A percentile compares a stretch with the other conserved stretches of the same genome.
phyloP scores from a whole-genome alignment of 53 echinoderm and acorn worm species.

The Luidia sarsii region DNA sequence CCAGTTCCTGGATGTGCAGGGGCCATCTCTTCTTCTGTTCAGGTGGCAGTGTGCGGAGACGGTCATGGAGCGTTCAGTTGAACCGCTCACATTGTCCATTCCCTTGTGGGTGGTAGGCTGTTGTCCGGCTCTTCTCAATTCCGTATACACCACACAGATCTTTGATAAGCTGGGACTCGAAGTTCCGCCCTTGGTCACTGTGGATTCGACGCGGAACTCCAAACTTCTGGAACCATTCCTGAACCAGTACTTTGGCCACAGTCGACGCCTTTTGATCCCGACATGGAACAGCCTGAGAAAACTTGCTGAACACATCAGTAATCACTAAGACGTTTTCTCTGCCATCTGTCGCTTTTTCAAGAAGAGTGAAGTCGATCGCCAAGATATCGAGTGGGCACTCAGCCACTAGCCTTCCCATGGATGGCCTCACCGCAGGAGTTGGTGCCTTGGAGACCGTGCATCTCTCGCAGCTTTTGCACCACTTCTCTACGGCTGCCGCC shows the following conservation, averaged over 20 bases:
- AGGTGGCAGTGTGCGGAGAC: constrained; percentile 5
- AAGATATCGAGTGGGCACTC: constrained; percentile 29
- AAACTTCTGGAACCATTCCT: neutral
- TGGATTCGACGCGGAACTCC: constrained; percentile 4
- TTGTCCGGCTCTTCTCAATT: too few relatives aligned
- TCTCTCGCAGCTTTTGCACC: constrained; percentile 39
- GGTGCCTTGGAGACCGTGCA: constrained; percentile 30
- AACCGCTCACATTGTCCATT: too few relatives aligned
- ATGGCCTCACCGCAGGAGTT: neutral
- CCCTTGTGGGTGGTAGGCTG: too few relatives aligned
- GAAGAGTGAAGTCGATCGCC: constrained; percentile 50
- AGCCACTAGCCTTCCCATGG: constrained; percentile 39
- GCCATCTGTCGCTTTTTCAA: constrained; percentile 26
- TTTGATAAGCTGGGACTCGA: neutral
- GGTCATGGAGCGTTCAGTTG: constrained; percentile 3
- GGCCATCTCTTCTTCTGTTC: neutral
- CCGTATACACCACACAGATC: constrained; percentile 5
- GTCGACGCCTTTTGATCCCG: constrained; percentile 17
- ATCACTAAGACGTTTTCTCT: constrained; percentile 53
- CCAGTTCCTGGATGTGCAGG: constrained; percentile 1
- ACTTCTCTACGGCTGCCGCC: constrained; percentile 12
- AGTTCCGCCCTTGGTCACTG: constrained; percentile 11
- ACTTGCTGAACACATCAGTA: constrained; percentile 45
- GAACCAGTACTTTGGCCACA: neutral
- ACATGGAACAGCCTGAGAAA: constrained; percentile 16